These are phyloP conservation scores for Echinops telfairi DNA, from an alignment of 2,113 vertebrate genomes.

Conservation along the genomic window DNA sequence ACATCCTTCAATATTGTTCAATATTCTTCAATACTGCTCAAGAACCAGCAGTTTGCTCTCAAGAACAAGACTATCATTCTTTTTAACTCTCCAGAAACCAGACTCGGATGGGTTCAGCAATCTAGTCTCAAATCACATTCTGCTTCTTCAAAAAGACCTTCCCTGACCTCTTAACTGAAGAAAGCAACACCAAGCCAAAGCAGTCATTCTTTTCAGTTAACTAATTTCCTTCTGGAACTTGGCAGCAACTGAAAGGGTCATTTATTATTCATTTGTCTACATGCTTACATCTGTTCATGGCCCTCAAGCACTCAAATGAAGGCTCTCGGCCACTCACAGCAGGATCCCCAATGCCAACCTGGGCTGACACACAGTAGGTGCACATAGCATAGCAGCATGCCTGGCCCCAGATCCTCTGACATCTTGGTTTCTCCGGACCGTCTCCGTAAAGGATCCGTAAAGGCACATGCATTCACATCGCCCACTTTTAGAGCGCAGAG, in stretches of 20 bases:
- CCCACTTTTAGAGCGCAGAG: constrained; percentile 34
- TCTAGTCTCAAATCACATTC: constrained; percentile 23
- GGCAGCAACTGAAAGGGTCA: background rate
- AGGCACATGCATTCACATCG: constrained; percentile 2
- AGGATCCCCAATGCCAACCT: background rate
- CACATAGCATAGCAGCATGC: background rate
- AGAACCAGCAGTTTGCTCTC: constrained; percentile 16
- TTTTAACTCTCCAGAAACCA: constrained; percentile 45
- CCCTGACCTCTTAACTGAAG: background rate
- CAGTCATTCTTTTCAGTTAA: background rate
- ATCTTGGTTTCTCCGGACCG: background rate
- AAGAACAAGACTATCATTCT: background rate
- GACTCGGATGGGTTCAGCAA: background rate
- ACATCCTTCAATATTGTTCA: background rate
- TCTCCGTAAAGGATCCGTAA: constrained; percentile 6
- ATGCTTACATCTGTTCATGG: background rate
- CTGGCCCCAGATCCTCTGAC: background rate
- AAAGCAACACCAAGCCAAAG: background rate
- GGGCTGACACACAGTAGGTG: background rate
- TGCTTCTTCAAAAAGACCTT: constrained; percentile 25
- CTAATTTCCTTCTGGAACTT: background rate
- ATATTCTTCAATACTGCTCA: background rate
- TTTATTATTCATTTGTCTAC: constrained; percentile 44
- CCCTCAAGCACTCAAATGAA: background rate
- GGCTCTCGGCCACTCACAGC: background rate